Conservation (phyloP, 2,888 invertebrate species). For the Trichacis sp. region DNA sequence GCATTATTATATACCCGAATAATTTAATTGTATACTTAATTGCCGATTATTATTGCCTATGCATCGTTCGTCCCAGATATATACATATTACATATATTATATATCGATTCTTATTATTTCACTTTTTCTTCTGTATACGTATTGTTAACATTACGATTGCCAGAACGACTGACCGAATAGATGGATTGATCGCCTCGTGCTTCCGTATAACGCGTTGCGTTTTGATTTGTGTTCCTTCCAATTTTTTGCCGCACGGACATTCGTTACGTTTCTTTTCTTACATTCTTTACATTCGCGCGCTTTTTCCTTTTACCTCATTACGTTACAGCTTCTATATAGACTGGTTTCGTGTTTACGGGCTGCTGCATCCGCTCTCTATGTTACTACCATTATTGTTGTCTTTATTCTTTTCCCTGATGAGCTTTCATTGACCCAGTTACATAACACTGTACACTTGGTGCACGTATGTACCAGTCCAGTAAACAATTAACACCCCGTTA, state of each 20-base stretch:
- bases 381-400: slow-evolving; percentile 21
- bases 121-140: slow-evolving; percentile 27
- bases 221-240: slow-evolving; percentile 19
- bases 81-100: slow-evolving; percentile 3
- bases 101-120: slow-evolving; percentile 21
- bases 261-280: background rate
- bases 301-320: slow-evolving; percentile 6
- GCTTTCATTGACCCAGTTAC: slow-evolving; percentile 9
- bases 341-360: slow-evolving; percentile 34
- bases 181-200: slow-evolving; percentile 59
- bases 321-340: slow-evolving; percentile 40
- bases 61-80: slow-evolving; percentile 46
- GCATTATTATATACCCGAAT: slow-evolving; percentile 47
- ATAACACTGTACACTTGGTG: slow-evolving; percentile 28
- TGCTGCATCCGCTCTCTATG: slow-evolving; percentile 39
- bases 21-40: slow-evolving; percentile 49
- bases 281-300: background rate
- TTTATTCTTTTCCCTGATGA: slow-evolving; percentile 5
- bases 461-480: slow-evolving; percentile 14
- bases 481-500: background rate
- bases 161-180: slow-evolving; percentile 55
- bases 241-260: slow-evolving; percentile 13
- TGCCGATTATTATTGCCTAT: slow-evolving; percentile 56
- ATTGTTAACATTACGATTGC: slow-evolving; percentile 43
- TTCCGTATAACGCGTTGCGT: slow-evolving; percentile 46